A percentile compares a stretch with the other conserved stretches of the same genome.
Conservation (phyloP, 1,140 invertebrate species). For the Mycetomoellerius zeteki region DNA sequence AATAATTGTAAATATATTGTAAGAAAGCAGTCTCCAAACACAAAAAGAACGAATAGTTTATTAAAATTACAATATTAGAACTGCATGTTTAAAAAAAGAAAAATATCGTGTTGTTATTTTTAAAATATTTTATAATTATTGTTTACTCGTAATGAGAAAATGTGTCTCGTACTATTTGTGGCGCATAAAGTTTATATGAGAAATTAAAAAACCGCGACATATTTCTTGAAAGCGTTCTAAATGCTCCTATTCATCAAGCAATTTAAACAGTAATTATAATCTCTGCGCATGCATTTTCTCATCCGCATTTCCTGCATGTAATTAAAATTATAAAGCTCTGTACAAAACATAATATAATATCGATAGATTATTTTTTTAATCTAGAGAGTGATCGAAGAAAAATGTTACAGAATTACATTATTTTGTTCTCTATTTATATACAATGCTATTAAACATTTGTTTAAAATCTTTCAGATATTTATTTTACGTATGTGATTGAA, state of each 20-base stretch:
- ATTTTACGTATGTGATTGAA: background rate
- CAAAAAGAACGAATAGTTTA: background rate
- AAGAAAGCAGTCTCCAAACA: background rate
- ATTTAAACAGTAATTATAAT: conserved; percentile 61
- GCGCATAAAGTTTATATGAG: conserved; percentile 40
- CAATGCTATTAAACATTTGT: background rate
- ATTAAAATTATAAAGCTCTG: conserved; percentile 36
- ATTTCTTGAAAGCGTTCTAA: conserved; percentile 46
- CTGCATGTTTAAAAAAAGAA: conserved; percentile 10
- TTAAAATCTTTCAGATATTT: background rate
- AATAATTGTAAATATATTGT: conserved; percentile 7
- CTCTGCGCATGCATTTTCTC: conserved; percentile 7
- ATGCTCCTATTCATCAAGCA: conserved; percentile 44
- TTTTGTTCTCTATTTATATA: background rate
- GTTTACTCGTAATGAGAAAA: conserved; percentile 37
- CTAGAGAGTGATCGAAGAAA: background rate
- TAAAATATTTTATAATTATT: conserved; percentile 31
- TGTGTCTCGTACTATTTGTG: conserved; percentile 6
- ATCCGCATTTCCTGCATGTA: conserved; percentile 6
- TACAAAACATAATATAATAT: background rate
- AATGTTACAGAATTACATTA: background rate
- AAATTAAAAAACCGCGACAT: conserved; percentile 54
- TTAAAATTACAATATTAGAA: conserved; percentile 15
- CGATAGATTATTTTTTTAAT: background rate
- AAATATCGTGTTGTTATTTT: conserved; percentile 19